Evolutionary conservation across 2,797 vertebrate species (phyloP), one percentile per base, ranked within the genome.

Genomic region (Alauda arvensis): DNA sequence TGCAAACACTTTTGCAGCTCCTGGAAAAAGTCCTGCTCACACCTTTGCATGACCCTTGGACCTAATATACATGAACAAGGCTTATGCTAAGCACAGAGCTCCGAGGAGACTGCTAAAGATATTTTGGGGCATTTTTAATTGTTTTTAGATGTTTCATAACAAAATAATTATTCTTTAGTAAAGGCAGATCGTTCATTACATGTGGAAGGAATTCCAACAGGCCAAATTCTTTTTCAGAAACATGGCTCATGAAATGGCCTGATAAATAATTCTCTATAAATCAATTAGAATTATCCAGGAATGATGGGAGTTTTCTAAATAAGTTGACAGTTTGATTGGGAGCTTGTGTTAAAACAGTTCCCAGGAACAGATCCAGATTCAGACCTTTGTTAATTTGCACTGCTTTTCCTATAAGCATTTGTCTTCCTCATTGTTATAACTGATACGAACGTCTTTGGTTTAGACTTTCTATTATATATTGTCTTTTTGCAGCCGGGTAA

Each of bases 401-500:
- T 95, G 89, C 85, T 93, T 87, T 94, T 92, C 93, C 93, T 94
- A n/a, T 93, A 72, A 96, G 84, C 86, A 7, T 94, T 91, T 95
- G 92, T 96, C 95, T 93, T 97, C 96, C 96, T 97, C 90, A 2
- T 93, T 97, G 93, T 96, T 96, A 31, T 96, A 88, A 91, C 68
- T 95, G 59, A 88, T 96, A 83, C 83, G 0, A 93, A 93, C 83
- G 1, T 74, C 71, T 94, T 94, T 96, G 96, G 95, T 95, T 97
- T 96, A 96, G 97, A 96, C 90, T 96, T 94, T 97, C 94, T 97
- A 59, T 97, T 96, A 96, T 96, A 97, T 97, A 97, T 97, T 97
- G 96, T 97, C 96, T 97, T 97, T 97, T 96, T 96, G 95, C 97
- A 97, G 97, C 96, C 96, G 96, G 95, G 96, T 96, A 96, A 95